Evolutionary conservation across 2,113 vertebrate species (phyloP), one percentile per base, ranked within the genome.

Genomic region (Xenopus borealis): DNA sequence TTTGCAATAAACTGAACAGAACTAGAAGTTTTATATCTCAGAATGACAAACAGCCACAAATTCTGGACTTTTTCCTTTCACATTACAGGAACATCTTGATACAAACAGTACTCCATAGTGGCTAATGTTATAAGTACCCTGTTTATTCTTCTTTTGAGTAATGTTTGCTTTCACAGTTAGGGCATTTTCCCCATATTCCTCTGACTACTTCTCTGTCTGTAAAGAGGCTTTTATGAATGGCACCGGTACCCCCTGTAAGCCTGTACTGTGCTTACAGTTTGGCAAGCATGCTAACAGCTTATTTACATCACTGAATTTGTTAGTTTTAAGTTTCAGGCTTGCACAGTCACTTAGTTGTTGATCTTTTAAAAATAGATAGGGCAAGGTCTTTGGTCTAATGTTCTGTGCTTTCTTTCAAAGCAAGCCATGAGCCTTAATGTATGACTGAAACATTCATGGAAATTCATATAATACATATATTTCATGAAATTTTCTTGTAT

Each of bases 101-200:
- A 44, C 33, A 30, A 69, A 69, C 66, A 63, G 40, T 19, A 69
- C 66, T 44, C 20, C 46, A 53, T 27, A 13, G 14, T 12, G 23
- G n/a, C 27, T 46, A 63, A 50, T 17, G 13, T 47, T 33, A 55
- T 73, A 73, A 73, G 62, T 23, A 73, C 55, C 52, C 57, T 76
- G 66, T 69, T 69, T 69, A 76, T 76, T 66, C 30, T 62, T 14
- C 46, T 69, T 69, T 76, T 66, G 73, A 76, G 73, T 76, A 50
- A 27, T 75, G 58, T 69, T 76, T 76, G 45, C 66, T 69, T 62
- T 76, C 47, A 69, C 19, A 62, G 66, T 76, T 69, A 17, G 66
- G 50, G 58, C 46, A 62, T 68, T 75, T 68, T 7, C 65, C 72
- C 45, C 62, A 1, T 18, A 17, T 59, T 79, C 63, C 71, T n/a